Conservation (phyloP, 2,888 invertebrate species). For the Pherbina coryleti region DNA sequence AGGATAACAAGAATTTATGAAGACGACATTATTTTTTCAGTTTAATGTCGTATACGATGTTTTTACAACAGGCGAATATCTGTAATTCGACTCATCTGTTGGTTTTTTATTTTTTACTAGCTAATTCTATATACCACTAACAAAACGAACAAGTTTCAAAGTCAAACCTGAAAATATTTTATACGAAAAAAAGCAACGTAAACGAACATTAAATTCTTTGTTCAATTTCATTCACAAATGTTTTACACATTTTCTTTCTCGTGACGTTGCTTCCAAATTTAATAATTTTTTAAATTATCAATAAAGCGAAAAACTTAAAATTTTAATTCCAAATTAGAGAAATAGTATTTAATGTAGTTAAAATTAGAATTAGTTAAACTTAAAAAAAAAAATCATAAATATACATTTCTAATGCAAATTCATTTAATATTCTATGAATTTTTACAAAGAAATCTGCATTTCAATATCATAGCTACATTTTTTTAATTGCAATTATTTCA, state of each 20-base stretch:
- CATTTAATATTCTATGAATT: constrained; percentile 33
- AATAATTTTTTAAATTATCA: constrained; percentile 19
- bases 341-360: not conserved
- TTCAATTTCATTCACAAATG: constrained; percentile 21
- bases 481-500: constrained; percentile 22
- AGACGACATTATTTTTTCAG: too few species aligned
- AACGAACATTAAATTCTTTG: not conserved
- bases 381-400: constrained; percentile 35
- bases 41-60: too few species aligned
- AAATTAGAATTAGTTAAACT: constrained; percentile 29
- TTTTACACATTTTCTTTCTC: not conserved
- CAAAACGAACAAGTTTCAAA: too few species aligned
- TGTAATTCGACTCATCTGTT: too few species aligned
- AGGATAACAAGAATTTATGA: too few species aligned
- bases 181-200: not conserved
- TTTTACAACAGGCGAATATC: too few species aligned
- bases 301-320: constrained; percentile 26
- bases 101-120: too few species aligned
- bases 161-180: too few species aligned
- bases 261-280: not conserved
- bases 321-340: constrained; percentile 18
- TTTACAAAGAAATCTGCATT: constrained; percentile 28
- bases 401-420: constrained; percentile 35
- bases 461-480: constrained; percentile 20
- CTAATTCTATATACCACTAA: too few species aligned